Evolutionary conservation across 2,797 vertebrate genomes (phyloP).

Genomic region (Characodon lateralis): DNA sequence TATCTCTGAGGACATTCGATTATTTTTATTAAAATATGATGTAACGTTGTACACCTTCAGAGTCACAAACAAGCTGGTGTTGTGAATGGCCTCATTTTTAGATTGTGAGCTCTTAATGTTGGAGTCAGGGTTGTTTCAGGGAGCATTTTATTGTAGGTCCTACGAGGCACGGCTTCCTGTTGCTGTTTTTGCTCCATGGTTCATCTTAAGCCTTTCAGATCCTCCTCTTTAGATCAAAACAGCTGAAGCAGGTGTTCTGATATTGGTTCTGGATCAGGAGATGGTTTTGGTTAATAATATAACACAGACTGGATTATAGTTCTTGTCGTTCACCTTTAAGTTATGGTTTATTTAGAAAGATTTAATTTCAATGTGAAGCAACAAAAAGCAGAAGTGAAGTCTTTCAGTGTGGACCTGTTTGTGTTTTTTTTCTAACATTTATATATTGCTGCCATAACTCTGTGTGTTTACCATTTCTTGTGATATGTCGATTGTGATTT

Average conservation of each 20-base stretch:
- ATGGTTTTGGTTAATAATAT: background rate
- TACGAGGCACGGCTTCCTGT: constrained; percentile 55
- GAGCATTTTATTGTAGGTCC: constrained; percentile 56
- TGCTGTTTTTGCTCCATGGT: constrained; percentile 43
- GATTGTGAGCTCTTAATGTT: constrained; percentile 62
- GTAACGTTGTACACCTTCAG: constrained; percentile 56
- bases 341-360: background rate
- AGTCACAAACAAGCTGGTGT: constrained; percentile 44
- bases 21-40: constrained; percentile 48
- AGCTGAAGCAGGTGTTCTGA: background rate
- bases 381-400: constrained; percentile 56
- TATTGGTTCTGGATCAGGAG: background rate
- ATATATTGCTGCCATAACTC: constrained; percentile 78
- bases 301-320: background rate
- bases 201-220: constrained; percentile 58
- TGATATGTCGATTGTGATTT: constrained; percentile 69
- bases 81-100: constrained; percentile 54
- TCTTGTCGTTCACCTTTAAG: background rate
- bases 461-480: constrained; percentile 61
- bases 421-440: constrained; percentile 65
- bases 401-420: constrained; percentile 39
- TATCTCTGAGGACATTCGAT: constrained; percentile 53
- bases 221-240: background rate
- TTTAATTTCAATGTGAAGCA: constrained; percentile 5
- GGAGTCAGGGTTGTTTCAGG: constrained; percentile 51